Evolutionary conservation across 2,888 invertebrate species (phyloP), one percentile per base, ranked within the genome.

Genomic region (Tetragonula carbonaria): DNA sequence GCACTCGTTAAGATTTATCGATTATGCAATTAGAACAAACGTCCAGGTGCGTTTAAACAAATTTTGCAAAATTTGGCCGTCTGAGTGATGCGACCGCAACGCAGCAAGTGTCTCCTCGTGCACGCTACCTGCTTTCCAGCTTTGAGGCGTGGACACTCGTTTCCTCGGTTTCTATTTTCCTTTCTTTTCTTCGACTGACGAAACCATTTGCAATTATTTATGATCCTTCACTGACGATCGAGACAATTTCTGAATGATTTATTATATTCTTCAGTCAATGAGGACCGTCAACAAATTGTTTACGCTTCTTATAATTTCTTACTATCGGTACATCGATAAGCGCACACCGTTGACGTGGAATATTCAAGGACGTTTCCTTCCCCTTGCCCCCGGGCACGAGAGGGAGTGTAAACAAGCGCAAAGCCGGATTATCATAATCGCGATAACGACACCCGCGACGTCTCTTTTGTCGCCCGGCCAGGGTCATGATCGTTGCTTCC

Each of bases 21-120:
- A 28, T 28, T 28, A 90, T 87, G 93, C 93, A 94, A 94, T 94
- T 94, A 93, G 92, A 93, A 93, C 93, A 93, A 94, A 93, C 93
- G 93, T 94, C 92, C 79, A 91, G 91, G 93, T 92, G 92, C 92
- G 94, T 28, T 94, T 93, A 94, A 94, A 93, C 93, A 94, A 93
- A 93, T 92, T 92, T 93, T 93, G 93, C 93, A 94, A 94, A 93
- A 93, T 91, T 23, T 90, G 92, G 92, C 93, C 91, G 90, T 85
- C 91, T 91, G 92, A 92, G 91, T 93, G 92, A 92, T 93, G 91
- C 88, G 80, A 85, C 87, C 92, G 88, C 90, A 91, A 91, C 86
- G 77, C 85, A 71, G 55, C 66, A 78, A 78, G 45, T 62, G 80
- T 81, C 51, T 62, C 73, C 8, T 55, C 86, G 87, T 86, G 89